A percentile compares a stretch with the other conserved stretches of the same genome.
Evolutionary conservation across 2,888 invertebrate species (phyloP).

Genomic region (Therioaphis trifolii): DNA sequence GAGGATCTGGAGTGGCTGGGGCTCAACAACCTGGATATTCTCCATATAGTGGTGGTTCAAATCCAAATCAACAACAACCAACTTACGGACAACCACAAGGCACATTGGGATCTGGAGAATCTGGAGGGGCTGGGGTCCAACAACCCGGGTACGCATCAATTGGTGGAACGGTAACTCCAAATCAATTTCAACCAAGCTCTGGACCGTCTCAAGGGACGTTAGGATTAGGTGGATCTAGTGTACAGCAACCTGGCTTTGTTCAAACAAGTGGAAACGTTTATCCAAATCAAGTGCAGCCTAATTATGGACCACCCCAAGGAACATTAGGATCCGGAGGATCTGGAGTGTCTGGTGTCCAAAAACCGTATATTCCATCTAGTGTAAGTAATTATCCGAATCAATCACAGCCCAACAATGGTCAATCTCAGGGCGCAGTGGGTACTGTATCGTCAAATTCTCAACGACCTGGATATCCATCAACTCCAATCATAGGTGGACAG

Average conservation of each 20-base stretch:
- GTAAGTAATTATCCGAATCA: neutral
- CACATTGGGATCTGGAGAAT: neutral
- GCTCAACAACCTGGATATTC: neutral
- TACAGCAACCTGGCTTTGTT: slow-evolving; percentile 11
- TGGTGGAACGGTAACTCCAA: neutral
- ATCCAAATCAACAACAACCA: neutral
- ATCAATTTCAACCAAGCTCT: neutral
- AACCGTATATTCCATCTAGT: neutral
- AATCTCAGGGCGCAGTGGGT: too few relatives aligned
- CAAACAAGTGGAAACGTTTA: neutral
- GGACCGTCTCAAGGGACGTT: slow-evolving; percentile 32
- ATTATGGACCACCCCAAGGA: slow-evolving; percentile 50
- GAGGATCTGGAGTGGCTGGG: neutral
- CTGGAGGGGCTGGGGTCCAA: neutral
- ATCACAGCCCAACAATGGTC: neutral
- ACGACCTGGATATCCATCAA: neutral
- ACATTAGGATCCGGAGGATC: slow-evolving; percentile 47
- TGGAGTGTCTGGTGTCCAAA: slow-evolving; percentile 44
- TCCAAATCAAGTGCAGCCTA: slow-evolving; percentile 13
- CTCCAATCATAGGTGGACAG: slow-evolving; percentile 50
- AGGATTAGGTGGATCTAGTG: neutral
- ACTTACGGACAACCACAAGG: slow-evolving; percentile 43
- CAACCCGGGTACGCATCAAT: neutral
- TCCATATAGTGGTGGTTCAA: neutral
- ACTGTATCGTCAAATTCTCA: neutral